Percentiles rank a stretch among this genome's conserved stretches.
phyloP scores from a whole-genome alignment of 2,888 invertebrate species.

The Buathra laborator region DNA sequence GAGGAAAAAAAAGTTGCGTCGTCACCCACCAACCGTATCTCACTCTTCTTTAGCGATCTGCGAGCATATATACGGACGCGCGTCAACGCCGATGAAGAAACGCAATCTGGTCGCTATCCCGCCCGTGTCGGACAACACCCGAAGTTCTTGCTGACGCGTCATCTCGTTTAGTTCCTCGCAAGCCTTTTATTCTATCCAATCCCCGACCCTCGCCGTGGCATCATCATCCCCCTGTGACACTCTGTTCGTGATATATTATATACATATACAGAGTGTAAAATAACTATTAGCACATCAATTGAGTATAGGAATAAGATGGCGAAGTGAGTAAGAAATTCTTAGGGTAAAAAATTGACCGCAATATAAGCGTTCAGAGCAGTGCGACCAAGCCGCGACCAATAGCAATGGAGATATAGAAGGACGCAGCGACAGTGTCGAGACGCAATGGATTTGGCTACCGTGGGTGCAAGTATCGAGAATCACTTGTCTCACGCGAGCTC shows the following conservation, averaged over 20 bases:
- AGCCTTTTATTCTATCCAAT: not conserved
- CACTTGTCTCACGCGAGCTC: too few relatives aligned
- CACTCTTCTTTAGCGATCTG: constrained; percentile 26
- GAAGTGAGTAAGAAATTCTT: too few relatives aligned
- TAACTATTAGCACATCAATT: too few relatives aligned
- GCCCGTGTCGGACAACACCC: constrained; percentile 8
- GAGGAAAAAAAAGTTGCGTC: constrained; percentile 55
- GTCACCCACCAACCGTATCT: constrained; percentile 59
- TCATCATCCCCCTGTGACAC: not conserved
- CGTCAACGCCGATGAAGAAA: constrained; percentile 31
- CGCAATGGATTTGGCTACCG: too few relatives aligned
- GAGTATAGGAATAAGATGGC: too few relatives aligned
- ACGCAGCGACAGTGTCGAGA: too few relatives aligned
- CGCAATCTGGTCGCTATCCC: constrained; percentile 42
- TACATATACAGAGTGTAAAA: not conserved
- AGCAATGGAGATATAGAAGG: too few relatives aligned
- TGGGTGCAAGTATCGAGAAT: too few relatives aligned
- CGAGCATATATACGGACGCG: constrained; percentile 14
- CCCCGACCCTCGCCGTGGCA: not conserved
- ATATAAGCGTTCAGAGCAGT: too few relatives aligned
- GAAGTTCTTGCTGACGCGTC: constrained; percentile 22
- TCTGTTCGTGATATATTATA: not conserved
- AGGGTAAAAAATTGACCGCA: too few relatives aligned
- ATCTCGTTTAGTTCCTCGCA: constrained; percentile 10
- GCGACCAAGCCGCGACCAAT: too few relatives aligned